Evolutionary conservation across 2,888 invertebrate genomes (phyloP), one percentile per base, ranked within the genome.

Genomic region (Lycophotia porphyrea): DNA sequence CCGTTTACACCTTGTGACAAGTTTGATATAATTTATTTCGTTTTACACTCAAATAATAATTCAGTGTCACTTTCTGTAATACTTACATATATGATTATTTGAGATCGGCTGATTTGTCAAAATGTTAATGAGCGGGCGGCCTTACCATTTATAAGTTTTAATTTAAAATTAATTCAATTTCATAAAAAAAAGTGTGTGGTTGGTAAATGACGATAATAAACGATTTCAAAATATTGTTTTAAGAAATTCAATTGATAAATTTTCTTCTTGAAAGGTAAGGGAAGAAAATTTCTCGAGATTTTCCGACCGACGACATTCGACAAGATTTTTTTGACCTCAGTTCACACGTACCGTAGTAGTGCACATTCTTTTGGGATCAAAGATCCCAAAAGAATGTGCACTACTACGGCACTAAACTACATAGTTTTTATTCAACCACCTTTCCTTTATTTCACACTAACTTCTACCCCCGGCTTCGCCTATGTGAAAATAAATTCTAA

Each of bases 101-200:
- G 47, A 47, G n/a, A 60, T 68, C 52, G 4, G 4, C 8, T 18
- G 18, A 69, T 72, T 72, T 74, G 15, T 74, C 61, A 84, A 84
- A 84, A 84, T 66, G 69, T 47, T 55, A 65, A 76, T 31, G 21
- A 18, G 60, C 24, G n/a, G 42, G 13, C 15, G 71, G 49, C 81
- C 84, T 79, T 83, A 74, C 71, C 63, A 74, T 81, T 83, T 71
- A 27, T 36, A 47, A 63, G 64, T 74, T 74, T 34, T 27, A 44
- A 76, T 69, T 18, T 34, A 44, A 60, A 60, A 76, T 82, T 60
- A 52, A 76, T 65, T 34, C 5, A 21, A 36, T 64, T 55, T 58
- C 9, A 36, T n/a, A 15, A 39, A 36, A 21, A 34, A 34, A 34
- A 34, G 34, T 5, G 34, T 2, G 3, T 34, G 34, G 34, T 34